These are phyloP conservation scores for Sesia apiformis DNA, from an alignment of 2,888 invertebrate species.

Conservation along the genomic window DNA sequence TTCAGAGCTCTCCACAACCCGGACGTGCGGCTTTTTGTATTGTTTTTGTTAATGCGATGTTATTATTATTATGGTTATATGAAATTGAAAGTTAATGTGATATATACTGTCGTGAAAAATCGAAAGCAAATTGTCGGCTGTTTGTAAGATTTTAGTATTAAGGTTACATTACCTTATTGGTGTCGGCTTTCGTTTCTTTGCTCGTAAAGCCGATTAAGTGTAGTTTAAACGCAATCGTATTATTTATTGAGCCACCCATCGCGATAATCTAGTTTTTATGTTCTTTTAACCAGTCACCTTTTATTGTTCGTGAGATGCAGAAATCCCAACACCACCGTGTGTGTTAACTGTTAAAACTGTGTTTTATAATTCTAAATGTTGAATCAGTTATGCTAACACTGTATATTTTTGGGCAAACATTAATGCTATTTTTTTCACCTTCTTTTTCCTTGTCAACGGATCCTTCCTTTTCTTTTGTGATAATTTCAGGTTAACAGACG, in stretches of 20 bases:
- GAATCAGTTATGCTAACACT: no score
- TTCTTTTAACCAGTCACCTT: not conserved
- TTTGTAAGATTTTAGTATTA: constrained; percentile 17
- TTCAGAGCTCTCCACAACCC: constrained; percentile 39
- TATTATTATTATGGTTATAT: constrained; percentile 46
- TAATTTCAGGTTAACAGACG: no score
- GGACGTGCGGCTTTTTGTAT: constrained; percentile 49
- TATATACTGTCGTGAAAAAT: constrained; percentile 44
- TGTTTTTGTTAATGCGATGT: constrained; percentile 60
- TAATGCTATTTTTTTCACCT: no score
- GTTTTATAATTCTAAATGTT: no score
- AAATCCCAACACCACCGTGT: no score
- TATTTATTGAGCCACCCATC: not conserved
- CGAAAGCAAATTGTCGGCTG: constrained; percentile 38
- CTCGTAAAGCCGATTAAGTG: not conserved
- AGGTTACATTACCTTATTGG: constrained; percentile 21
- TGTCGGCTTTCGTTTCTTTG: constrained; percentile 12
- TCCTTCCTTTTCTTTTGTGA: no score
- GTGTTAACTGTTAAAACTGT: no score
- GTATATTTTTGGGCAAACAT: no score
- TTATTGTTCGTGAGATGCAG: no score
- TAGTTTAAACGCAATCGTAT: not conserved
- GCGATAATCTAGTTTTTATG: not conserved
- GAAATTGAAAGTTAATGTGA: constrained; percentile 60
- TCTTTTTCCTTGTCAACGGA: no score